Evolutionary conservation across 2,888 invertebrate genomes (phyloP).

Genomic region (Altica lythri): DNA sequence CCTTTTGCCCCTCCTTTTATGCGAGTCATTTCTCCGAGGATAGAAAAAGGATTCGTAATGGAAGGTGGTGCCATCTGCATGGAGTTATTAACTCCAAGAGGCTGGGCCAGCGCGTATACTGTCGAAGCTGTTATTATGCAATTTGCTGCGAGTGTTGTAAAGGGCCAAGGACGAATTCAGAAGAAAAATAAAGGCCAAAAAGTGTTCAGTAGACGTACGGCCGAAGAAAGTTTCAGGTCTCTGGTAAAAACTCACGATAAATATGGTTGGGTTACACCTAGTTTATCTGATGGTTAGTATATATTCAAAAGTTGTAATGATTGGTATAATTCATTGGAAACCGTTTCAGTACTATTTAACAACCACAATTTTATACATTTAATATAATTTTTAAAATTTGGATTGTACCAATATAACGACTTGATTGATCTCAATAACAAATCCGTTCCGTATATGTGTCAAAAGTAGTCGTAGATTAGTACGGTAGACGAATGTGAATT

Average conservation of each 20-base stretch:
- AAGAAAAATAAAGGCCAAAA: slow-evolving; percentile 77
- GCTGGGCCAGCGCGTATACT: slow-evolving; percentile 88
- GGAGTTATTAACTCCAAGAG: slow-evolving; percentile 83
- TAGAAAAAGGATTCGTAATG: slow-evolving; percentile 83
- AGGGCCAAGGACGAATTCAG: slow-evolving; percentile 83
- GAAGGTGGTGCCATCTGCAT: slow-evolving; percentile 90
- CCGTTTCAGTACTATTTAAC: too few relatives aligned
- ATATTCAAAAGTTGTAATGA: neutral
- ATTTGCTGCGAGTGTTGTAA: slow-evolving; percentile 86
- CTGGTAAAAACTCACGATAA: slow-evolving; percentile 89
- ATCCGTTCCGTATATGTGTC: slow-evolving; percentile 36
- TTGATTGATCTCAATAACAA: slow-evolving; percentile 22
- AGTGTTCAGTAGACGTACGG: slow-evolving; percentile 77
- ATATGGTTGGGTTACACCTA: slow-evolving; percentile 90
- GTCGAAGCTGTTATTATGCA: slow-evolving; percentile 89
- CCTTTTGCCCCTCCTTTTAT: slow-evolving; percentile 87
- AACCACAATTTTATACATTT: too few relatives aligned
- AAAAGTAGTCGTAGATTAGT: slow-evolving; percentile 20
- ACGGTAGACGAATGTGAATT: slow-evolving; percentile 1
- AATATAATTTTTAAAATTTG: neutral
- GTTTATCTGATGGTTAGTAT: slow-evolving; percentile 79
- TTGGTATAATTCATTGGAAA: too few relatives aligned
- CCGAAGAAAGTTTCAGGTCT: slow-evolving; percentile 87
- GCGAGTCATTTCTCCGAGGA: slow-evolving; percentile 66
- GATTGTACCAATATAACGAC: slow-evolving; percentile 3